Evolutionary conservation across 2,113 vertebrate species (phyloP).

Genomic region (Seriola rivoliana): DNA sequence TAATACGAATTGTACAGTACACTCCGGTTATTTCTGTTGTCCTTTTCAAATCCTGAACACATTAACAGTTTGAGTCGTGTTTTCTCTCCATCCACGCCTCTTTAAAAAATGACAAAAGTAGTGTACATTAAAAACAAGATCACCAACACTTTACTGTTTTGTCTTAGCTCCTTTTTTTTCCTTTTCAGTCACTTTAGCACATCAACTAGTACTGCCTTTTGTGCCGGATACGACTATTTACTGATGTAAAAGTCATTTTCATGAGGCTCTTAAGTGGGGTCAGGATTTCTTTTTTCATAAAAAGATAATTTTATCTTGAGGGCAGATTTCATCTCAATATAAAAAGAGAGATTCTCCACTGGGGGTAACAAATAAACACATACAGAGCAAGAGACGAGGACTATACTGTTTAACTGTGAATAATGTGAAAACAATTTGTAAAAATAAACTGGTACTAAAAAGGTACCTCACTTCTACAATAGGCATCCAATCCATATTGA

Average conservation of each 20-base stretch:
- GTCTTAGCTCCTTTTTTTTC: conserved; percentile 2
- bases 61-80: conserved; percentile 66
- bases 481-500: conserved; percentile 65
- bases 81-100: conserved; percentile 19
- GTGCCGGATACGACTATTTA: conserved; percentile 8
- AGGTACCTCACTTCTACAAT: conserved; percentile 72
- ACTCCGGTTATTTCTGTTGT: conserved; percentile 72
- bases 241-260: not conserved
- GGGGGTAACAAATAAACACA: conserved; percentile 73
- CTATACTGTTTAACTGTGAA: conserved; percentile 72
- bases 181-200: conserved; percentile 23
- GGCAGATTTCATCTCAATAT: conserved; percentile 56
- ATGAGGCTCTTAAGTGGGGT: conserved; percentile 36
- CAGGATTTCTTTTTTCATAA: conserved; percentile 21
- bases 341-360: conserved; percentile 56
- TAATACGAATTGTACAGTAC: conserved; percentile 87
- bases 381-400: conserved; percentile 77
- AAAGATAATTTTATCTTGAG: conserved; percentile 55
- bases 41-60: conserved; percentile 68
- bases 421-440: conserved; percentile 66
- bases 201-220: not conserved
- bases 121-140: conserved; percentile 69
- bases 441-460: conserved; percentile 72
- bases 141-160: conserved; percentile 32
- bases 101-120: conserved; percentile 62